Evolutionary conservation across 2,888 invertebrate genomes (phyloP).

Genomic region (Stenoptilia bipunctidactyla): DNA sequence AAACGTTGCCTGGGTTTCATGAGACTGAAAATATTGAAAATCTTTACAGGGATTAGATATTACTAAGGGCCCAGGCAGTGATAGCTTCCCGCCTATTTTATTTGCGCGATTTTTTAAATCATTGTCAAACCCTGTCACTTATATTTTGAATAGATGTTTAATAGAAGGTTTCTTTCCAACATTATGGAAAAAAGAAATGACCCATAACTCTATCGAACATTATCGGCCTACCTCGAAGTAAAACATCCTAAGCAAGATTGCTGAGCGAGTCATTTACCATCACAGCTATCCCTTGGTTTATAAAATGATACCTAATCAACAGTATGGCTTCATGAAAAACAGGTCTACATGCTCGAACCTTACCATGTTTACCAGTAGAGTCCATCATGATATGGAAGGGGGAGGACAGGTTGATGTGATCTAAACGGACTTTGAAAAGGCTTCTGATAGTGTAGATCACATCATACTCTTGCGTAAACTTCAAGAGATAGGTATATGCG

Average conservation of each 20-base stretch:
- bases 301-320: slow-evolving; percentile 2
- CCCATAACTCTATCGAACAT: slow-evolving; percentile 3
- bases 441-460: slow-evolving; percentile 11
- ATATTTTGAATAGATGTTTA: slow-evolving; percentile 6
- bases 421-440: slow-evolving; percentile 10
- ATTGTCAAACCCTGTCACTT: slow-evolving; percentile 1
- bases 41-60: background rate
- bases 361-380: slow-evolving; percentile 2
- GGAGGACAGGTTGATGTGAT: slow-evolving; percentile 12
- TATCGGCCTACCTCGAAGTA: slow-evolving; percentile 8
- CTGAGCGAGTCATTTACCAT: slow-evolving; percentile 7
- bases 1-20: background rate
- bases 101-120: slow-evolving; percentile 1
- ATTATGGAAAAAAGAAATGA: slow-evolving; percentile 9
- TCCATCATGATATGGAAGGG: slow-evolving; percentile 6
- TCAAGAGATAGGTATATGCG: slow-evolving; percentile 9
- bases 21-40: background rate
- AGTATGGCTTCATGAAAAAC: slow-evolving; percentile 6
- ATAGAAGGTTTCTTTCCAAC: slow-evolving; percentile 6
- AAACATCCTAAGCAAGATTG: slow-evolving; percentile 5
- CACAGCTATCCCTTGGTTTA: slow-evolving; percentile 3
- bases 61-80: slow-evolving; percentile 3
- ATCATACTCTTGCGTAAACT: slow-evolving; percentile 11
- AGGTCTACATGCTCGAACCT: slow-evolving; percentile 7
- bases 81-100: slow-evolving; percentile 6